Evolutionary conservation across 2,113 vertebrate genomes (phyloP), one percentile per base, ranked within the genome.

Genomic region (Brachirus orientalis): DNA sequence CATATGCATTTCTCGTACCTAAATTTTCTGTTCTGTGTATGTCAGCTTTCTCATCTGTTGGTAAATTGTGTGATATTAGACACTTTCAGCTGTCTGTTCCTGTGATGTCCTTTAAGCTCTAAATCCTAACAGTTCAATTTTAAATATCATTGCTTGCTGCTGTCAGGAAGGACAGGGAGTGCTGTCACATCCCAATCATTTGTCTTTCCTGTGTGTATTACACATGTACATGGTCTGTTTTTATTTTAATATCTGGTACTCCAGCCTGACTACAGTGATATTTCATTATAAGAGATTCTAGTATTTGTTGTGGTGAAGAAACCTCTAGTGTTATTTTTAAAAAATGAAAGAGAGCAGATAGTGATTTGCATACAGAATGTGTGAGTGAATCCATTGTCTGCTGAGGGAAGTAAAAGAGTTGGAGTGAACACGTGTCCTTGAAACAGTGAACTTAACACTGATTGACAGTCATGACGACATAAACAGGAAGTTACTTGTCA

Each of bases 61-160:
- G 35, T 40, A 51, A 80, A 73, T 57, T 63, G 73, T 77, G 45
- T 45, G 70, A 63, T 69, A 69, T 81, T 12, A 57, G 22, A 52
- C 36, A 52, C 59, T 36, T 60, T 37, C 19, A 48, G 9, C 64
- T 54, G 77, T 46, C 81, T 77, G 55, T 71, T 33, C 44, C 50
- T 40, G 60, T 53, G 22, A 62, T 77, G 54, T 58, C 35, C 45
- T 8, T 71, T 73, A 33, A 33, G 22, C 64, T 79, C 57, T 64
- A 55, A 68, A 74, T 79, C 54, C 62, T 14, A 8, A 10, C 9
- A 28, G 33, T 48, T 72, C 47, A 20, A 68, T 67, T 58, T 80
- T 7, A 71, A 61, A 70, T 13, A 76, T 54, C 22, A 64, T 61
- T n/a, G n/a, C 56, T n/a, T 41, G 8, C n/a, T 65, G 37, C 75